Evolutionary conservation across 2,888 invertebrate genomes (phyloP).

Genomic region (Drosophila tanythrix): DNA sequence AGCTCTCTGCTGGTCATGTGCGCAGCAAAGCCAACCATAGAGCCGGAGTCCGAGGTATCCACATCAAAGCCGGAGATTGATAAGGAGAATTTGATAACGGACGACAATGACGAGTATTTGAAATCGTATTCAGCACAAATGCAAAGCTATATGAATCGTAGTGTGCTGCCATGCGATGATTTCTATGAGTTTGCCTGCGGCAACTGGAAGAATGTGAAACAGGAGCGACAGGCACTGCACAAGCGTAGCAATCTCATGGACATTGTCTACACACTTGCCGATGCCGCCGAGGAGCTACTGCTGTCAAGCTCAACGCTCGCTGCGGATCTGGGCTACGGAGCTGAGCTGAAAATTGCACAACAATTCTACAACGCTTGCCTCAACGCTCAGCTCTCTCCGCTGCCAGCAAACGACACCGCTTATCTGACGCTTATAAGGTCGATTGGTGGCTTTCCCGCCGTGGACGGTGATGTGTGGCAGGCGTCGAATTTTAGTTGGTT

Average conservation of each 20-base stretch:
- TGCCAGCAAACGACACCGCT: slow-evolving; percentile 68
- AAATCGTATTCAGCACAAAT: slow-evolving; percentile 72
- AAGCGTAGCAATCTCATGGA: slow-evolving; percentile 79
- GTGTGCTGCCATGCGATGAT: slow-evolving; percentile 80
- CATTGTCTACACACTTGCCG: slow-evolving; percentile 65
- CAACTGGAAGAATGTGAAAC: slow-evolving; percentile 76
- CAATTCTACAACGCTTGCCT: slow-evolving; percentile 75
- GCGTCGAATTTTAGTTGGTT: slow-evolving; percentile 80
- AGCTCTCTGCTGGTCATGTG: slow-evolving; percentile 20
- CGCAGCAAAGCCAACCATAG: slow-evolving; percentile 38
- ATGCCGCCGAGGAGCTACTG: slow-evolving; percentile 53
- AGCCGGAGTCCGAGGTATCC: neutral
- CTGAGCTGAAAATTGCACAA: slow-evolving; percentile 73
- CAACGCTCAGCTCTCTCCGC: slow-evolving; percentile 70
- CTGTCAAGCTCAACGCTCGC: slow-evolving; percentile 53
- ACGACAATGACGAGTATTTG: slow-evolving; percentile 46
- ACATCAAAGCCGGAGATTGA: slow-evolving; percentile 8
- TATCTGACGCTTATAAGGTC: slow-evolving; percentile 75
- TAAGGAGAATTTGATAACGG: slow-evolving; percentile 50
- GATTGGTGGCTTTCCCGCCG: slow-evolving; percentile 83
- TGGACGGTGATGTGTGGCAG: slow-evolving; percentile 74
- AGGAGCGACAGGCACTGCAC: slow-evolving; percentile 50
- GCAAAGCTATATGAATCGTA: slow-evolving; percentile 80
- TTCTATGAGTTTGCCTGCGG: slow-evolving; percentile 83
- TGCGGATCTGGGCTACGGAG: slow-evolving; percentile 53